phyloP scores from a whole-genome alignment of 2,888 invertebrate genomes.

The Diloba caeruleocephala region DNA sequence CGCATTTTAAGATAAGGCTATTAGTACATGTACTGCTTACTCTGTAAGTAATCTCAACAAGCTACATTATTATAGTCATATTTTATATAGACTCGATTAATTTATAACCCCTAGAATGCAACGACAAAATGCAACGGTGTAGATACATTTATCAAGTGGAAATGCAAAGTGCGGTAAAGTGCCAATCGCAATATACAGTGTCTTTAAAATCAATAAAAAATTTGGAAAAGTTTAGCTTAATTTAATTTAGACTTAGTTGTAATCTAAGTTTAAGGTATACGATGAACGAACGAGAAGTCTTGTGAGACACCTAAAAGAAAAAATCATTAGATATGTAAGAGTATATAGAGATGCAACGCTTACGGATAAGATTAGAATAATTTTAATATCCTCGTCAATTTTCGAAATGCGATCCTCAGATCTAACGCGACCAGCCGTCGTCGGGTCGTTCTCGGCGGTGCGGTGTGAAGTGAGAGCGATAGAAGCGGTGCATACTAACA shows the following conservation, averaged over 20 bases:
- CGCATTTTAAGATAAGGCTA: constrained; percentile 15
- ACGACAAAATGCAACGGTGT: constrained; percentile 82
- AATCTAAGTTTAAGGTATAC: constrained; percentile 47
- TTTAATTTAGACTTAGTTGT: constrained; percentile 47
- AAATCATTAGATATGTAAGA: constrained; percentile 55
- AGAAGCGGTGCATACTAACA: constrained; percentile 91
- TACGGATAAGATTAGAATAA: constrained; percentile 30
- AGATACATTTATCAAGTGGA: constrained; percentile 77
- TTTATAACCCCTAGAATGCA: constrained; percentile 70
- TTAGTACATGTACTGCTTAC: constrained; percentile 75
- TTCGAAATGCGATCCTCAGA: constrained; percentile 20
- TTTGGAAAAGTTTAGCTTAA: constrained; percentile 62
- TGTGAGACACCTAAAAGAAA: constrained; percentile 47
- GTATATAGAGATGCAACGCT: constrained; percentile 36
- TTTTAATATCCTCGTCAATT: constrained; percentile 6
- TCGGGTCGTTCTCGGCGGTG: constrained; percentile 1
- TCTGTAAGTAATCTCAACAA: constrained; percentile 74
- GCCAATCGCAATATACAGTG: constrained; percentile 78
- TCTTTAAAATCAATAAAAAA: constrained; percentile 61
- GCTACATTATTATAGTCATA: constrained; percentile 77
- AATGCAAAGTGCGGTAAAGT: constrained; percentile 79
- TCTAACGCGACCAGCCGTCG: background rate
- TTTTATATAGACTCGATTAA: constrained; percentile 59
- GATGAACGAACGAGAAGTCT: constrained; percentile 25
- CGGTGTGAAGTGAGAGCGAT: background rate